Evolutionary conservation across 2,113 vertebrate genomes (phyloP).

Genomic region (Otus sunia): DNA sequence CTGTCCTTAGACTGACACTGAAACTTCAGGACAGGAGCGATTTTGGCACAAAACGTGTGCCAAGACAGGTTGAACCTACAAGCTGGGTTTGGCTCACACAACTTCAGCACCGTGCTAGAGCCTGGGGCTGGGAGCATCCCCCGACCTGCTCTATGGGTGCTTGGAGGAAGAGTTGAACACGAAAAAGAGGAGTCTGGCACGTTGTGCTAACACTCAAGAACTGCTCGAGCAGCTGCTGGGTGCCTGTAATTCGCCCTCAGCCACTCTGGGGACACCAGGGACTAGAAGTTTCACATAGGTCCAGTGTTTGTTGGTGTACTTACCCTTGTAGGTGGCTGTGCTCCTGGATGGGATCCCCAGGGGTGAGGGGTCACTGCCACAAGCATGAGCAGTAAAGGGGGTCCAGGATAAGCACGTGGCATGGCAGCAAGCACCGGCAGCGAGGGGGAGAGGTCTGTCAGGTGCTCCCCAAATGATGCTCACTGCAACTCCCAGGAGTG

Average conservation of each 20-base stretch:
- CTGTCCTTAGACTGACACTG: background rate
- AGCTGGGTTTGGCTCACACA: background rate
- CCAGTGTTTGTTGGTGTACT: background rate
- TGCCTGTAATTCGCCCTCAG: background rate
- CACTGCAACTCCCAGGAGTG: no score
- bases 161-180: rapidly evolving
- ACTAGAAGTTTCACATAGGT: rapidly evolving
- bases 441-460: background rate
- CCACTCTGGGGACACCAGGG: background rate
- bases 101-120: background rate
- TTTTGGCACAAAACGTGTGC: background rate
- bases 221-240: background rate
- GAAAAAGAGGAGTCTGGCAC: background rate
- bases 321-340: rapidly evolving
- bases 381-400: rapidly evolving
- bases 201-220: rapidly evolving
- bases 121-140: rapidly evolving
- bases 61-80: background rate
- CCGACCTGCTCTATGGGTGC: rapidly evolving
- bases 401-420: background rate
- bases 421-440: rapidly evolving
- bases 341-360: background rate
- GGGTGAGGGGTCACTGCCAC: background rate
- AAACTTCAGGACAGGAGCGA: background rate
- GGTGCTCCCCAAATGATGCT: background rate